Evolutionary conservation across 2,888 invertebrate genomes (phyloP), one percentile per base, ranked within the genome.

Genomic region (Drosophila sordidula): DNA sequence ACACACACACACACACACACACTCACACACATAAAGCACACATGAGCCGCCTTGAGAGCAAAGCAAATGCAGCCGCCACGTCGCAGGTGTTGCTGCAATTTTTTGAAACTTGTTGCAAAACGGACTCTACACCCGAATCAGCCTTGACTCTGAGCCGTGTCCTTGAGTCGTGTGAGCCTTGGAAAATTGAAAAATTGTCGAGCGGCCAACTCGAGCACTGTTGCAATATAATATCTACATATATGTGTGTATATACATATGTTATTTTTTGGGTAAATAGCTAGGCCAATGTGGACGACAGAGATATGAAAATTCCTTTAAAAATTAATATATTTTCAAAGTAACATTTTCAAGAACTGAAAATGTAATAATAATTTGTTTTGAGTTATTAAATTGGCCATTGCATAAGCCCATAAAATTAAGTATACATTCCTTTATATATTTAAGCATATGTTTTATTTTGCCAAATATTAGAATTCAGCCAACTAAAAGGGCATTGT

Each of bases 91-190:
- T 58, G 73, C 47, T 47, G 44, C 14, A 36, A 45, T 44, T 39
- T 64, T 57, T 47, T 57, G 58, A 75, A 81, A 87, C 86, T 87
- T 87, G 82, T 81, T 81, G 81, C 81, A 65, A 81, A 70, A 64
- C 62, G 47, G 41, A 72, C 58, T 46, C 55, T 67, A 63, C 77
- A 68, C 58, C 57, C 69, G 50, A 57, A 65, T 32, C 66, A 61
- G 55, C 81, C 87, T 81, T 81, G 87, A 84, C 81, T 78, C 77
- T 86, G 80, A 67, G 66, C 42, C 39, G 26, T 70, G 85, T 84
- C 81, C 87, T 87, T 84, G 87, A 51, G 38, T 36, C 42, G 16
- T 46, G 47, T 45, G 47, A 58, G 57, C 64, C 76, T 80, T 65
- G 77, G 51, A 51, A 80, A 76, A 82, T 86, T 86, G 69, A 67